These are phyloP conservation scores for Siniperca undulata DNA, from an alignment of 2,797 vertebrate genomes.

Conservation along the genomic window DNA sequence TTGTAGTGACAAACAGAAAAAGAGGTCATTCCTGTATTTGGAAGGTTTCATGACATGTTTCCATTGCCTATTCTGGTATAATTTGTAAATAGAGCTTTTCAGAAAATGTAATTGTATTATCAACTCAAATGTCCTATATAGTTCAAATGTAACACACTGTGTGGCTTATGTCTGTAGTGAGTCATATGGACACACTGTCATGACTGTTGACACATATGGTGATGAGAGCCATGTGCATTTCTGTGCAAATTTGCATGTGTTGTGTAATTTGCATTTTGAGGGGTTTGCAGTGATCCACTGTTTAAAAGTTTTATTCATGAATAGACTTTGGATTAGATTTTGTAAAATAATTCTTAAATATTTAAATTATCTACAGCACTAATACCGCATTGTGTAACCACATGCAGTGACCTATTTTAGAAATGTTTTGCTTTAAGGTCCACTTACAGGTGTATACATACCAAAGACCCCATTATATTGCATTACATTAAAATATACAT, in stretches of 20 bases:
- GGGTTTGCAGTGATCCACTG: neutral
- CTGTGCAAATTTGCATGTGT: slow-evolving; percentile 40
- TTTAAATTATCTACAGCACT: neutral
- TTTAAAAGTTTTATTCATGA: neutral
- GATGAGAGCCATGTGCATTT: neutral
- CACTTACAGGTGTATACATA: neutral
- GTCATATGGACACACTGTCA: slow-evolving; percentile 15
- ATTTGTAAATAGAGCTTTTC: neutral
- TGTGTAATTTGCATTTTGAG: slow-evolving; percentile 34
- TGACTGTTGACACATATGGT: slow-evolving; percentile 26
- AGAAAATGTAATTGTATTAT: neutral
- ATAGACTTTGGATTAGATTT: neutral
- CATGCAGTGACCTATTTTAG: neutral
- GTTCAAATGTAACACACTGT: neutral
- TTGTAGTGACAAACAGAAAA: neutral
- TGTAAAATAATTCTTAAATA: neutral
- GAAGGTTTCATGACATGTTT: neutral
- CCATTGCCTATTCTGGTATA: neutral
- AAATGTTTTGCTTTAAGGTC: neutral
- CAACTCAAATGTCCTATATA: neutral
- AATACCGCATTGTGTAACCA: neutral
- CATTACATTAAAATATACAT: neutral
- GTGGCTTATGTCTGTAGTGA: slow-evolving; percentile 18
- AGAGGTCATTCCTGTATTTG: neutral
- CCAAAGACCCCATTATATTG: neutral